phyloP scores from a whole-genome alignment of 2,888 invertebrate species.

The Rhagonycha lutea region DNA sequence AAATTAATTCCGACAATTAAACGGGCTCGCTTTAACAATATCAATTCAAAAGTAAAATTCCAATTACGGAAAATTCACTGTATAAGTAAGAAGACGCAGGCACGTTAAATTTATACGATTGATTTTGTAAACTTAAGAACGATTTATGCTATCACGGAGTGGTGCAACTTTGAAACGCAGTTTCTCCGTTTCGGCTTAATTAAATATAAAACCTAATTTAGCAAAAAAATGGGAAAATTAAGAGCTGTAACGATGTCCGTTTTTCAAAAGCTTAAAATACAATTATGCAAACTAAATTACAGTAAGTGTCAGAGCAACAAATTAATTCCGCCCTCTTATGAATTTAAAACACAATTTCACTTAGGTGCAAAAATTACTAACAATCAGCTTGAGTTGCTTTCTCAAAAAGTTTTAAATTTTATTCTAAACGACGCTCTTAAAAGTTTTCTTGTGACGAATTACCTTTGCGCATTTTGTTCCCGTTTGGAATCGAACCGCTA shows the following conservation, averaged over 20 bases:
- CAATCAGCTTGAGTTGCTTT: background rate
- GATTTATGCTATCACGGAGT: background rate
- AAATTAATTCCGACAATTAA: background rate
- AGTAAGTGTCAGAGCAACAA: constrained; percentile 2
- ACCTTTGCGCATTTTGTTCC: background rate
- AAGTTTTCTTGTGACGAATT: background rate
- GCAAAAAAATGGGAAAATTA: background rate
- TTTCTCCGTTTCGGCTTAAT: background rate
- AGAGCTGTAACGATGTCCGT: background rate
- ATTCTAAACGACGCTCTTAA: background rate
- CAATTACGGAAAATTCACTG: background rate
- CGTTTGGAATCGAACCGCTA: background rate
- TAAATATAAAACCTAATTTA: background rate
- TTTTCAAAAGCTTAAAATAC: constrained; percentile 1
- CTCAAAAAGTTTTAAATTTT: background rate
- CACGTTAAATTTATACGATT: no score
- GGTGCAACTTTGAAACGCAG: background rate
- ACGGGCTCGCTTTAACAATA: background rate
- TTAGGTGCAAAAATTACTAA: background rate
- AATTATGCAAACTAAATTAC: background rate
- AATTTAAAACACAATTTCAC: background rate
- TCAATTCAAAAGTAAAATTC: background rate
- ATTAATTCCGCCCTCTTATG: constrained; percentile 4
- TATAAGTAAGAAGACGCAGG: background rate
- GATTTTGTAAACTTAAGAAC: background rate